Conservation (phyloP, 2,113 vertebrate species). For the Oenanthe melanoleuca region DNA sequence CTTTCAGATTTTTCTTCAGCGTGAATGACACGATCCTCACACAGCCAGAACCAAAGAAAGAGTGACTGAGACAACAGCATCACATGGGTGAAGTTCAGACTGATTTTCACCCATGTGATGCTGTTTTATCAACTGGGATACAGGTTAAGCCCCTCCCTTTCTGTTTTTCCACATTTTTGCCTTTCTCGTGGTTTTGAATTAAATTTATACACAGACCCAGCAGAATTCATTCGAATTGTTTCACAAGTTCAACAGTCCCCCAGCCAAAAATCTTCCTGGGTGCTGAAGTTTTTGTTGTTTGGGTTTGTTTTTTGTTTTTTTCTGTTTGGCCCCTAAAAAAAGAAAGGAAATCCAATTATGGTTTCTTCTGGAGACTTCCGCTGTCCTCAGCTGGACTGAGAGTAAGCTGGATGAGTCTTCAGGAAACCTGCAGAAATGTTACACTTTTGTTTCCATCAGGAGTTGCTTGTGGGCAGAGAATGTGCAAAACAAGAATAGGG, state of each 20-base stretch:
- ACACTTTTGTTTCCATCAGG: background rate
- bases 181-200: slow-evolving; percentile 46
- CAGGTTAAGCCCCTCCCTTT: slow-evolving; percentile 74
- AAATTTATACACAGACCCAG: slow-evolving; percentile 9
- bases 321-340: background rate
- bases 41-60: slow-evolving; percentile 68
- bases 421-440: background rate
- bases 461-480: slow-evolving; percentile 30
- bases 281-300: background rate
- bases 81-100: slow-evolving; percentile 72
- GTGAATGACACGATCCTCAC: slow-evolving; percentile 57
- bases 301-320: background rate
- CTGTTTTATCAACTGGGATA: slow-evolving; percentile 68
- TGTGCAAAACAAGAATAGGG: slow-evolving; percentile 51
- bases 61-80: slow-evolving; percentile 72
- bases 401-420: background rate
- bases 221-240: background rate
- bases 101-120: slow-evolving; percentile 73
- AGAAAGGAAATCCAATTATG: background rate
- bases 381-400: slow-evolving; percentile 4
- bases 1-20: slow-evolving; percentile 73
- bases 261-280: background rate
- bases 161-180: slow-evolving; percentile 62
- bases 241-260: background rate
- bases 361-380: background rate